phyloP scores from a whole-genome alignment of 2,113 vertebrate genomes.

The Eubucco bourcierii region DNA sequence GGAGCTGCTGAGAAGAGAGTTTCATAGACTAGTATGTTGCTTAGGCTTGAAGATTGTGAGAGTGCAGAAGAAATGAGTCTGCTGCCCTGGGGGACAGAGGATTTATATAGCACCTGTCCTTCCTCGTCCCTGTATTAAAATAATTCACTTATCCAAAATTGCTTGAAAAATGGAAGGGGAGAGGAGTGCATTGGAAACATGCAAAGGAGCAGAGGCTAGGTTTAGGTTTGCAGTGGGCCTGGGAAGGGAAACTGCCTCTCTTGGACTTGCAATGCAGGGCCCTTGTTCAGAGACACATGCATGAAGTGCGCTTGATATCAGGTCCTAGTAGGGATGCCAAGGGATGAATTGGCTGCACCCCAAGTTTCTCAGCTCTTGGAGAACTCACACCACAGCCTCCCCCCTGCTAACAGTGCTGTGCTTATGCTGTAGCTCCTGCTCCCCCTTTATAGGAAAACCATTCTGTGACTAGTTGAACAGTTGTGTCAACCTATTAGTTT shows the following conservation, averaged over 20 bases:
- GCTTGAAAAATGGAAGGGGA: background rate
- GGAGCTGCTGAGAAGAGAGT: background rate
- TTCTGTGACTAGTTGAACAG: background rate
- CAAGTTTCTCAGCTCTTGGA: background rate
- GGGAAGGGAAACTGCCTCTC: background rate
- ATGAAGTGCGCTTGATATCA: rapidly evolving
- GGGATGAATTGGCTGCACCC: background rate
- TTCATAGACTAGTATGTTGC: background rate
- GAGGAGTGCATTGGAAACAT: background rate
- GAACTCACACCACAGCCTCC: rapidly evolving
- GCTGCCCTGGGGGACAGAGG: background rate
- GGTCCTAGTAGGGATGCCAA: background rate
- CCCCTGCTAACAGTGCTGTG: background rate
- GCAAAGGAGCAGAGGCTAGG: background rate
- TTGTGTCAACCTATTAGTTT: background rate
- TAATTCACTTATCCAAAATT: background rate
- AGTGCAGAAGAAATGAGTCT: background rate
- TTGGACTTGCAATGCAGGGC: background rate
- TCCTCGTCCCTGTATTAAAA: background rate
- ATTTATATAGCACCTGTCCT: background rate
- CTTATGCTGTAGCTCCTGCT: background rate
- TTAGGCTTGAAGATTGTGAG: background rate
- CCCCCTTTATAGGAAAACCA: background rate
- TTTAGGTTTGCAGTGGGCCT: background rate
- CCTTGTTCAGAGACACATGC: too few relatives aligned